Base-by-base conservation (phyloP, 2,113 vertebrate genomes). In the Sarotherodon lohbergeri region DNA sequence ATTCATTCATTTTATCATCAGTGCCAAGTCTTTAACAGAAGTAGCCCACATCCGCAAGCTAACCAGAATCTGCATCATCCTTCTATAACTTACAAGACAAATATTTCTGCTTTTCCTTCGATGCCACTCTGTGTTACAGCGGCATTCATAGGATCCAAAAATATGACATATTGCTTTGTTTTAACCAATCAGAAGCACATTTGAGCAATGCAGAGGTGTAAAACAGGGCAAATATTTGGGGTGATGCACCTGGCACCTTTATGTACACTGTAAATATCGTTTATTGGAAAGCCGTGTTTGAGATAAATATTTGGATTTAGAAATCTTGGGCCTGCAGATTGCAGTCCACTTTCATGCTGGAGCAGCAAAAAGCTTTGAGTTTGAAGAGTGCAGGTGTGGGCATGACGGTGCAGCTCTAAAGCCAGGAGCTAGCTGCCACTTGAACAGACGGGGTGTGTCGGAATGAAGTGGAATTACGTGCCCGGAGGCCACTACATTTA, bases 391-490 rank as follows among this genome's bases (percentile, higher is more conserved):
- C 61, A 85, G 50, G 79, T 27, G 32, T 27, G 59, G 9, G 48
- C 1, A 32, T 7, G 55, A 6, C 3, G 1, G 29, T 2, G 8
- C 34, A 12, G 27, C 48, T 55, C 78, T 11, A 39, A 76, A 48
- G 41, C 80, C 61, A 12, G 50, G 82, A 79, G 80, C 76, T 46
- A 22, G 73, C 68, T 22, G 68, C 36, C 19, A 54, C 78, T 39
- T 57, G 43, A 87, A 56, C 27, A 83, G 82, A 83, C 1, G 1
- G 46, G 84, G 85, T 32, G 88, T 86, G 87, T 80, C 73, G 17
- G 41, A 50, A 5, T 88, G 3, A 81, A 88, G 61, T 12, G 7
- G 22, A 68, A 83, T 88, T 55, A 10, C 27, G 50, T 46, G 27
- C 52, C 82, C 34, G 2, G 41, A 86, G 34, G 85, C 86, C 3